These are phyloP conservation scores for Eudasyphora cyanicolor DNA, from an alignment of 2,888 invertebrate species.

Conservation along the genomic window DNA sequence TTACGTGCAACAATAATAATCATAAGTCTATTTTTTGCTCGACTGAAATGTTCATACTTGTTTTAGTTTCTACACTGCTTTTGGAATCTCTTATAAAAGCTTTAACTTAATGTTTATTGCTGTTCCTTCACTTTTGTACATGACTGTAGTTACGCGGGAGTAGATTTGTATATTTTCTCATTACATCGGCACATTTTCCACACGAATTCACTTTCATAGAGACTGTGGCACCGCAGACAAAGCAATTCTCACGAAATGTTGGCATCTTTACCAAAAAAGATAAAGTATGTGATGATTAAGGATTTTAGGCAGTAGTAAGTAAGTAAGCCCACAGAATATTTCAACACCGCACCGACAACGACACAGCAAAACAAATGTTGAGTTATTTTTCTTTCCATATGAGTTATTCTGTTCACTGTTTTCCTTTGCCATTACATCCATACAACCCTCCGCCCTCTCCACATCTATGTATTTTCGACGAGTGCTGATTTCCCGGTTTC, in stretches of 20 bases:
- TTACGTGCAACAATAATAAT: no score
- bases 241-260: background rate
- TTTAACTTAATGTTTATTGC: no score
- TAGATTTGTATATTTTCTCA: slow-evolving; percentile 1
- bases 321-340: background rate
- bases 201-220: background rate
- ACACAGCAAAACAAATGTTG: slow-evolving; percentile 7
- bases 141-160: background rate
- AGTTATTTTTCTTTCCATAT: slow-evolving; percentile 19
- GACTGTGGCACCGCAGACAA: background rate
- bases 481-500: background rate
- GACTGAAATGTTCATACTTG: no score
- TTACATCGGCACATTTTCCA: slow-evolving; percentile 23
- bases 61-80: no score
- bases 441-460: background rate
- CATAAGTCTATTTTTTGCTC: no score
- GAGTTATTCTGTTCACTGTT: background rate
- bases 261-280: background rate
- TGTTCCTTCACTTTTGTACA: no score
- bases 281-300: slow-evolving; percentile 31
- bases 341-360: background rate
- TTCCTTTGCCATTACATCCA: no score
- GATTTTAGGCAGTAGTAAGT: slow-evolving; percentile 11
- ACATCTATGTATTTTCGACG: background rate
- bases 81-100: no score